Percentiles rank a stretch among this genome's conserved stretches.
Conservation (phyloP, 92 coral and sea anemone genomes). For the Siderastrea siderea region DNA sequence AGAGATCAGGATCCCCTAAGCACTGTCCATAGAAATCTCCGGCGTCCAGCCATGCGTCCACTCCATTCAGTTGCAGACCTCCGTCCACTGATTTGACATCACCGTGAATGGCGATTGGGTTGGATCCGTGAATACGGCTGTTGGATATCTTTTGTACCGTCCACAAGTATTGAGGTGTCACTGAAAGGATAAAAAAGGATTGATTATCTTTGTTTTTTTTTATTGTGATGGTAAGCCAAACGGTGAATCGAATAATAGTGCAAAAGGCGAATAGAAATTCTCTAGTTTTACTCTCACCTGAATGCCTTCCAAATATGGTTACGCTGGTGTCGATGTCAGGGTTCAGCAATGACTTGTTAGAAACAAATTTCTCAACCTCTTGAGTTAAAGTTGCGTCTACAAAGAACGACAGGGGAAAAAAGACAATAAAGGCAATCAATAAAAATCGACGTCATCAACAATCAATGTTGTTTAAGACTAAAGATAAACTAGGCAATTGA, state of each 20-base stretch:
- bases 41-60: constrained; percentile 98
- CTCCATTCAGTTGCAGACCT: constrained; percentile 95
- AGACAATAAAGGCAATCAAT: not conserved
- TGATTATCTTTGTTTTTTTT: not conserved
- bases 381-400: constrained; percentile 80
- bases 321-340: constrained; percentile 87
- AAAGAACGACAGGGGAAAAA: not conserved
- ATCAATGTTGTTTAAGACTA: no score
- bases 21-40: constrained; percentile 99
- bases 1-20: constrained; percentile 98
- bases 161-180: constrained; percentile 95
- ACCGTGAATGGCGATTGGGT: constrained; percentile 92
- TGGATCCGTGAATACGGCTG: constrained; percentile 93
- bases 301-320: constrained; percentile 83
- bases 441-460: not conserved
- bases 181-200: constrained; percentile 21
- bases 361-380: constrained; percentile 75
- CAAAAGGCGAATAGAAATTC: not conserved
- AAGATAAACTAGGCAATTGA: no score
- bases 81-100: constrained; percentile 88
- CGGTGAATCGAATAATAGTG: no score
- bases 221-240: not conserved
- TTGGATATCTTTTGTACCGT: constrained; percentile 95
- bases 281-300: constrained; percentile 57
- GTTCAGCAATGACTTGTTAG: constrained; percentile 83